Conservation (phyloP, 2,113 vertebrate species). For the Recurvirostra avosetta region DNA sequence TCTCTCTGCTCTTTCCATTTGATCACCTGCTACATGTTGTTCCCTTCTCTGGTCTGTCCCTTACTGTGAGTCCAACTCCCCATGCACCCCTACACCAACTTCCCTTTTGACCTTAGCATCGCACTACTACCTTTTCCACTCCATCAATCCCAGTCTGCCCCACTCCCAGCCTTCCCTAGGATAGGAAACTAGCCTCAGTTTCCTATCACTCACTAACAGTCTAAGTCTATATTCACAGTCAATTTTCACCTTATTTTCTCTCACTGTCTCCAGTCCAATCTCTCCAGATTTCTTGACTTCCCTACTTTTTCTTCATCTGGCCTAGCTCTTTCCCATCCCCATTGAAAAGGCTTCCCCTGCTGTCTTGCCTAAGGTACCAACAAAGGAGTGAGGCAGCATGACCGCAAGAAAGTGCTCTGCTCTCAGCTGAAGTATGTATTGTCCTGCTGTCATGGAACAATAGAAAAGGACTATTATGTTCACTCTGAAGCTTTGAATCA, state of each 20-base stretch:
- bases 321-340: neutral
- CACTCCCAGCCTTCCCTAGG: too few relatives aligned
- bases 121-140: too few relatives aligned
- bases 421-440: neutral
- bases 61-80: too few relatives aligned
- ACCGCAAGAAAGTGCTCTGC: neutral
- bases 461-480: neutral
- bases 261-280: neutral
- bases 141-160: too few relatives aligned
- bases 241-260: neutral
- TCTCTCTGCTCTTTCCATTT: too few relatives aligned
- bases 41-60: too few relatives aligned
- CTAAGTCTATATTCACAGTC: too few relatives aligned
- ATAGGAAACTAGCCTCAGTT: too few relatives aligned
- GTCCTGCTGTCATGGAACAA: neutral
- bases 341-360: neutral
- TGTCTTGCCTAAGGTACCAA: neutral
- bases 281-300: neutral
- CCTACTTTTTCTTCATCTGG: neutral
- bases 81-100: too few relatives aligned
- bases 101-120: too few relatives aligned
- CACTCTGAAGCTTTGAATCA: neutral
- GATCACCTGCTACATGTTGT: too few relatives aligned
- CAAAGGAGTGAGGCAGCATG: neutral
- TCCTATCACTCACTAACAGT: too few relatives aligned